Evolutionary conservation across 2,797 vertebrate species (phyloP), one percentile per base, ranked within the genome.

Genomic region (Euphonia xanthogaster): DNA sequence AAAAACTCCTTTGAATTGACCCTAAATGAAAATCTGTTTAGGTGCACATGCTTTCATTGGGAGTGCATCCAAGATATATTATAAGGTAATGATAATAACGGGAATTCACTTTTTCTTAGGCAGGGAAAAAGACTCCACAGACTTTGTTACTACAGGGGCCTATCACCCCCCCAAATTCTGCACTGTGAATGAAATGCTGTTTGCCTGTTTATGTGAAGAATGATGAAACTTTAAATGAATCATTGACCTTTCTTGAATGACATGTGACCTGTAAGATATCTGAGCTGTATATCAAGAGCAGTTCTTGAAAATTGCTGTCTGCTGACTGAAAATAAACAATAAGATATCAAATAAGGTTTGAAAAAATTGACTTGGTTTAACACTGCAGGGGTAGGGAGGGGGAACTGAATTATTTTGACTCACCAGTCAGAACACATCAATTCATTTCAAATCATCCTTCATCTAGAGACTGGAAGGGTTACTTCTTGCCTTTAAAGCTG

Each of bases 141-240:
- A 77, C 82, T 94, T 92, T 93, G 90, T 94, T 92, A 79, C 90
- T 89, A 81, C 82, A 25, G 83, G 73, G 92, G 91, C 81, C 97
- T 94, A 95, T 91, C 95, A 87, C 74, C 71, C 48, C 28, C 89
- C 71, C 88, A 88, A 79, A 94, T 87, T 92, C 91, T 90, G 91
- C 73, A 30, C 89, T 66, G 96, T 97, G 97, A 97, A 97, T 97
- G 96, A 97, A 97, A 97, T 95, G 97, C 98, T 96, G 93, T 98
- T 97, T 97, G 97, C 97, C 97, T 98, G 97, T 98, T 98, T 97
- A 97, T 97, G 97, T 97, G 98, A 97, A 98, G 98, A 98, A 97
- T 98, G 98, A 98, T 98, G 98, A 97, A 98, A 98, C 98, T 98
- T 97, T 98, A 98, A 98, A 98, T 98, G 98, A 98, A 98, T 98